Base-by-base conservation (phyloP, 2,797 vertebrate species). In the Lerista edwardsae region DNA sequence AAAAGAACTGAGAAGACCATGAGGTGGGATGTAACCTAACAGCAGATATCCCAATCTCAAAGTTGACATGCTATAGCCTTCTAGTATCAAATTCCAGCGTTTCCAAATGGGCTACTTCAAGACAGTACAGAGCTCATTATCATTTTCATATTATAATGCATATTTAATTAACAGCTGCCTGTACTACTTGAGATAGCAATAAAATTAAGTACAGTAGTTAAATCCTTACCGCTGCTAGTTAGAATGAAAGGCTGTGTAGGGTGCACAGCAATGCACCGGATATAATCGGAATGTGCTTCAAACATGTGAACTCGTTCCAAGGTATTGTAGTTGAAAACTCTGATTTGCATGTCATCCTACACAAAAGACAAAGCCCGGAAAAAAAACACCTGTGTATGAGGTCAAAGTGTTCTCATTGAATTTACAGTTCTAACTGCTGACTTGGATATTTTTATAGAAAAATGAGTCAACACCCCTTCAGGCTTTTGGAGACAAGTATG, bases 291-390 rank as follows among this genome's bases (percentile, higher is more conserved):
- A 87, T 99, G 98, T 0, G 98, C 98, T 93, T 99, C 98, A 87
- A 99, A 99, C 98, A 99, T 98, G 91, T 99, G 98, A 85, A 99
- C 98, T 80, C 98, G 96, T 94, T 99, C 98, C 95, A 99, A 93
- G 12, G 98, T 99, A 92, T 99, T 99, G 92, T 99, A 99, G 93
- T 99, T 99, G 91, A 99, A 99, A 79, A 99, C 98, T 85, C 98
- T 97, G 86, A 99, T 99, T 95, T 99, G 98, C 98, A 99, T 99
- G 94, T 99, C 98, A 96, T 99, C 98, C 98, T 99, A 68, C 2
- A 15, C 75, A 92, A 71, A 36, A 47, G 17, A 85, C 44, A 89
- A 91, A 51, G 85, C 1, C 0, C 84, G 84, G 61, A 6, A 39
- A 39, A 67, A 83, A 84, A 77, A 1, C 44, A 47, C 65, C 19